Base-by-base conservation (phyloP, 2,797 vertebrate species). In the Australoheros facetus region DNA sequence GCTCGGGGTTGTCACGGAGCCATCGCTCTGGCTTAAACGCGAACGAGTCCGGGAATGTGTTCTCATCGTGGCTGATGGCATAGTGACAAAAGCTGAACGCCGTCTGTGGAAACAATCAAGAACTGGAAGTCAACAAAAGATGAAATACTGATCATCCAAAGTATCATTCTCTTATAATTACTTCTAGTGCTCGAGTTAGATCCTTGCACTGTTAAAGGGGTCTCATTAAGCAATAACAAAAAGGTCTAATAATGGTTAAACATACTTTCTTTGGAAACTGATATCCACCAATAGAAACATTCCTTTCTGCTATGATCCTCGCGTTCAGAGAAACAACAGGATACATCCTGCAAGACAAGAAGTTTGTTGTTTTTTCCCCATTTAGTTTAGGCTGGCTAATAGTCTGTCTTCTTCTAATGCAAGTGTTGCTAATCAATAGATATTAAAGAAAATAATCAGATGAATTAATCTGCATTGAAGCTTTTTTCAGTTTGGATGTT, bases 21-120 rank as follows among this genome's bases (percentile, higher is more conserved):
- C 95, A 96, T 21, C 95, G 88, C 26, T 96, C 95, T 0, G 96
- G 96, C 37, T 79, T 90, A 58, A 96, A 96, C 1, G 66, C 62
- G 7, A 34, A 72, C 0, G 96, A 86, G 4, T 96, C 92, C 6
- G 93, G 85, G 66, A 96, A 96, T 0, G 80, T 59, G 51, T 88
- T 87, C 71, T 95, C 92, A 30, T 96, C 95, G 2, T 93, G 85
- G 57, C 92, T 91, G 53, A 96, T 95, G 56, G 95, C 95, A 5
- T 95, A 96, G 81, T 95, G 90, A 71, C 78, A 88, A 3, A 96
- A 13, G 0, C 37, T 34, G 82, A 96, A 96, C 19, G 71, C 0
- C 0, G 95, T 96, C 96, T 96, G 89, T 55, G 77, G 28, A 79
- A 66, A 56, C 10, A 81, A 48, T 16, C 3, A 13, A 59, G 34